Evolutionary conservation across 2,888 invertebrate genomes (phyloP).

Genomic region (Mythimna albipuncta): DNA sequence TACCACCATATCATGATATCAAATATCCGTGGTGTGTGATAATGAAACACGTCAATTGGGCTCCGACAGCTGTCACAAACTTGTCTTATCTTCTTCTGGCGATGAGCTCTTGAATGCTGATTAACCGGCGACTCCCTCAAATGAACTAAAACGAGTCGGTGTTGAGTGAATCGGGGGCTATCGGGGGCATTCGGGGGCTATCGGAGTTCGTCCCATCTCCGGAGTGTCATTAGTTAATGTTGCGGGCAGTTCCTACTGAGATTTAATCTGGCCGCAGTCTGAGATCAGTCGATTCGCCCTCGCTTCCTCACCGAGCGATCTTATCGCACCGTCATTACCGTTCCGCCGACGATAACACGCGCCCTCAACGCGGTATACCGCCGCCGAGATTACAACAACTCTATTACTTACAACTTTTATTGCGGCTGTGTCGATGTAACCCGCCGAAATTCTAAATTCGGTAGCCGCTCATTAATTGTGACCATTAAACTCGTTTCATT

Average conservation of each 20-base stretch:
- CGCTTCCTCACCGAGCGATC: constrained; percentile 71
- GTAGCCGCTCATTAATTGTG: constrained; percentile 61
- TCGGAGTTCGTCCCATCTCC: constrained; percentile 76
- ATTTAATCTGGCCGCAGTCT: constrained; percentile 80
- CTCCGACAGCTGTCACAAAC: constrained; percentile 65
- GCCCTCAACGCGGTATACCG: constrained; percentile 67
- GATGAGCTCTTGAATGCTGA: constrained; percentile 72
- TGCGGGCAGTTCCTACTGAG: constrained; percentile 82
- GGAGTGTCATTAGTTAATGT: constrained; percentile 86
- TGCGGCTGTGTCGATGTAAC: constrained; percentile 60
- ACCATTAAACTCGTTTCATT: constrained; percentile 65
- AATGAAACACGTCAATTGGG: constrained; percentile 66
- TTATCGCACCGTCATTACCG: constrained; percentile 81
- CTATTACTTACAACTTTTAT: constrained; percentile 76
- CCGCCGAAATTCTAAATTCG: constrained; percentile 62
- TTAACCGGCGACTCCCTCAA: constrained; percentile 72
- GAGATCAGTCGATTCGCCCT: constrained; percentile 79
- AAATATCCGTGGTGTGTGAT: constrained; percentile 61
- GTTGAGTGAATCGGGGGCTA: constrained; percentile 71
- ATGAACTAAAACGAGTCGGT: constrained; percentile 77
- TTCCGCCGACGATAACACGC: constrained; percentile 75
- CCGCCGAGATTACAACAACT: constrained; percentile 73
- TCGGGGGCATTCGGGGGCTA: constrained; percentile 77
- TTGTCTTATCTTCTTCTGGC: constrained; percentile 67
- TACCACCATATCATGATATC: constrained; percentile 53